These are phyloP conservation scores for Anguilla megastoma DNA, from an alignment of 2,797 vertebrate species.

Conservation along the genomic window DNA sequence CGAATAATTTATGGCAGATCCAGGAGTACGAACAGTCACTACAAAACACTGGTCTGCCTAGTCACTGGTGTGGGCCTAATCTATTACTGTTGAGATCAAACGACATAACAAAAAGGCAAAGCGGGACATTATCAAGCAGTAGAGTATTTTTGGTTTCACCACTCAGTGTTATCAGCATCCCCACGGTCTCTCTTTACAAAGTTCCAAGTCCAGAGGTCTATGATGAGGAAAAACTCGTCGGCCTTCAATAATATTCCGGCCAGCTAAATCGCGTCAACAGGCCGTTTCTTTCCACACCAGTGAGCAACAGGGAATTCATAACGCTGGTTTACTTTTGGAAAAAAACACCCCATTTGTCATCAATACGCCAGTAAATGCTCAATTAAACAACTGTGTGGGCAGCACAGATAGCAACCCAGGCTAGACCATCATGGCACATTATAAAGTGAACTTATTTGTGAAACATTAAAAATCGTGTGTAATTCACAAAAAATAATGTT, in stretches of 20 bases:
- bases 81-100: neutral
- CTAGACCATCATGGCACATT: neutral
- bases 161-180: neutral
- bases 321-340: neutral
- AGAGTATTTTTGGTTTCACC: neutral
- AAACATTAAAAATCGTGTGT: too few species aligned
- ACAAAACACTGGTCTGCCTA: neutral
- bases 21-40: neutral
- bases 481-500: too few species aligned
- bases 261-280: neutral
- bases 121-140: neutral
- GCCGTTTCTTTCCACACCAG: neutral
- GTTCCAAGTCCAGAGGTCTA: conserved; percentile 3
- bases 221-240: neutral
- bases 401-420: neutral
- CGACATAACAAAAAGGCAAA: neutral
- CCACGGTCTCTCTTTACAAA: neutral
- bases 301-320: neutral
- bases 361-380: neutral
- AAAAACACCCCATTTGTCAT: neutral
- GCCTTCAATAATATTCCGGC: neutral
- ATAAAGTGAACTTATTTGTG: neutral
- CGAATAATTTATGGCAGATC: neutral
- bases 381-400: neutral
- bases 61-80: too few species aligned